Conservation (phyloP, 2,113 vertebrate species). For the Meleagris gallopavo region DNA sequence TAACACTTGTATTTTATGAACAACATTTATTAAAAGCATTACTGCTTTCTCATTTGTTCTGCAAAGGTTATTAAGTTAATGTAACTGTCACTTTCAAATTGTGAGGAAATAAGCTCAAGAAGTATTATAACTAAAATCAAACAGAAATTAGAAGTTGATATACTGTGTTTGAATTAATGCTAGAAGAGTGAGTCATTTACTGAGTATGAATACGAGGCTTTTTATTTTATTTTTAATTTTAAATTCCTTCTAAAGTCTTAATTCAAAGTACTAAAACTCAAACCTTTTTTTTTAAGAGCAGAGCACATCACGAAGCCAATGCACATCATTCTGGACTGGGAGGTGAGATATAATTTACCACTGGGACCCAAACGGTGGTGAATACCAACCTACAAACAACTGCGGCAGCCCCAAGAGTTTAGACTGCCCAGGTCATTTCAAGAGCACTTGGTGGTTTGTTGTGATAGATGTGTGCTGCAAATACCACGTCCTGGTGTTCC, state of each 20-base stretch:
- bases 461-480: background rate
- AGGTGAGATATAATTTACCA: background rate
- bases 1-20: constrained; percentile 43
- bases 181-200: constrained; percentile 8
- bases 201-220: background rate
- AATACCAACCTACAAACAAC: background rate
- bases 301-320: background rate
- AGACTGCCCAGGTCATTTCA: background rate
- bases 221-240: background rate
- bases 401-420: background rate
- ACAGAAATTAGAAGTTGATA: constrained; percentile 55
- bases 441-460: background rate
- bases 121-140: constrained; percentile 61
- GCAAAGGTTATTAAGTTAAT: constrained; percentile 60
- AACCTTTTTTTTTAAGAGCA: background rate
- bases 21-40: constrained; percentile 50
- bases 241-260: constrained; percentile 5
- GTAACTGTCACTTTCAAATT: constrained; percentile 57
- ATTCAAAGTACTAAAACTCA: background rate
- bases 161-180: constrained; percentile 31
- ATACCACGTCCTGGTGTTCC: background rate
- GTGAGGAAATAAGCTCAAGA: constrained; percentile 46
- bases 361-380: background rate
- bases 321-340: background rate
- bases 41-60: constrained; percentile 45